Base-by-base conservation (phyloP, 2,888 invertebrate species). In the Synergus itoensis region DNA sequence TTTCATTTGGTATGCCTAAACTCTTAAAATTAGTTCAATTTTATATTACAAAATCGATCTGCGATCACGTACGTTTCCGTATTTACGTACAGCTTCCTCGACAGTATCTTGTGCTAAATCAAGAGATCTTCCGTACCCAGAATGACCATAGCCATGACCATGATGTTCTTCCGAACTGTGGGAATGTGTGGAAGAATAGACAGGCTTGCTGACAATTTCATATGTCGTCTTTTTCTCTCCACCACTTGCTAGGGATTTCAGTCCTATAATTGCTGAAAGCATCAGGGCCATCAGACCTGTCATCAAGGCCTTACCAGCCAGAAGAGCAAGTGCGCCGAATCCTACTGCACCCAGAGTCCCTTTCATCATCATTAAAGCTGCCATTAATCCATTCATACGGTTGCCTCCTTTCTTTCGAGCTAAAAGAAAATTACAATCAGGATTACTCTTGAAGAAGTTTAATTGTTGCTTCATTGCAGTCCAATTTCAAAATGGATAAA, bases 271-370 rank as follows among this genome's bases (percentile, higher is more conserved):
- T 0, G 95, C 96, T 0, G 97, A 96, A 0, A 97, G 92, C 84
- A 97, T 94, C 0, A 97, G 93, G 0, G 97, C 96, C 94, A 97
- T 95, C 79, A 97, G 90, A 1, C 96, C 96, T 0, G 97, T 96
- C 95, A 97, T 96, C 21, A 97, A 90, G 0, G 97, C 97, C 90
- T 97, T 97, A 12, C 97, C 97, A 11, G 97, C 97, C 57, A 97
- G 93, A 75, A 96, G 93, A 0, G 97, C 97, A 4, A 97, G 92
- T 0, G 95, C 96, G 14, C 96, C 96, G 77, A 96, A 92, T 12
- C 95, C 96, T 48, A 97, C 89, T 0, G 97, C 96, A 91, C 96
- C 94, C 1, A 96, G 90, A 0, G 96, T 96, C 83, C 96, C 96
- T 93, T 94, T 94, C 93, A 94, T 94, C 93, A 94, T 93, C 85